Evolutionary conservation across 2,113 vertebrate species (phyloP), one percentile per base, ranked within the genome.

Genomic region (Ciconia boyciana): DNA sequence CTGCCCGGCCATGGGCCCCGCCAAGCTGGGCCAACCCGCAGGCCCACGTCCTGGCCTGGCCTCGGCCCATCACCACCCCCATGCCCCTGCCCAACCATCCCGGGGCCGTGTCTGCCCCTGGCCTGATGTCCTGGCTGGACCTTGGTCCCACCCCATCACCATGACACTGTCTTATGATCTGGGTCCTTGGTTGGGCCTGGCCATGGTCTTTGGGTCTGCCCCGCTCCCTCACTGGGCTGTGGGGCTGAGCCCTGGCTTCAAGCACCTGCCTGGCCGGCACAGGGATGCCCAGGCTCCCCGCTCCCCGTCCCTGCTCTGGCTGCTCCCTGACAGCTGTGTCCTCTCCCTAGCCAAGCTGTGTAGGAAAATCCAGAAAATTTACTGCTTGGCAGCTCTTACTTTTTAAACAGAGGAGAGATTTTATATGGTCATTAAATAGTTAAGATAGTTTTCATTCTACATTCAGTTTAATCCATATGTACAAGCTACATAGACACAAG

Each of bases 391-490:
- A 80, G 61, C 13, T 51, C 25, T 79, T 80, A 8, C 12, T 31
- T 71, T 70, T 81, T 58, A 34, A 94, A 71, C 1, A 20, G 39
- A 77, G 26, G 34, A 55, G 24, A 29, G 81, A 44, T 83, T 71
- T 94, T 76, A 52, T 83, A 9, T 15, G 34, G 90, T 54, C 51
- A 69, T 81, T 89, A 92, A 97, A 93, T 26, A 95, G 96, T 97
- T 97, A 97, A 92, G 51, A 44, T 41, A 74, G 75, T 61, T 96
- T 94, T 94, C 29, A 3, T 91, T 95, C 60, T 66, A 52, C 39
- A 7, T 87, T 72, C 80, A 84, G 60, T 94, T 96, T 96, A 97
- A 96, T 96, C 91, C 92, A 90, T 96, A 93, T 60, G 76, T 95
- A 93, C 93, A 95, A 92, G 83, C 93, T 52, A 60, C 92, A 79